A percentile compares a stretch with the other conserved stretches of the same genome.
Conservation (phyloP, 2,888 invertebrate genomes). For the Campoplex capitator region DNA sequence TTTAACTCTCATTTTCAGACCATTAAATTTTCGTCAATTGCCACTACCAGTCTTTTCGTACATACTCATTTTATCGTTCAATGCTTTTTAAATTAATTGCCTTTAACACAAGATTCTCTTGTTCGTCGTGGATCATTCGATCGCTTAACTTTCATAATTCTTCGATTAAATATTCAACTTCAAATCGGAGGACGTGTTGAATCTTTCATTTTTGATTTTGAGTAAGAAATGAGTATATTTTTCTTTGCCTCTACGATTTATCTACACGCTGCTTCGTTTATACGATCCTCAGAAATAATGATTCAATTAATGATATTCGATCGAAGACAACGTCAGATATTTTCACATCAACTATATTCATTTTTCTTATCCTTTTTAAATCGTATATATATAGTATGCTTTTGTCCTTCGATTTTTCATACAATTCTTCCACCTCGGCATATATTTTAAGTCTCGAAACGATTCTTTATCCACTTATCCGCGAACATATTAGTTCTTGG, state of each 20-base stretch:
- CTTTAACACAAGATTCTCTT: not conserved
- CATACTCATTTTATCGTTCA: conserved; percentile 46
- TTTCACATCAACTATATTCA: conserved; percentile 35
- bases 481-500: conserved; percentile 76
- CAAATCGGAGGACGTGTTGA: conserved; percentile 5
- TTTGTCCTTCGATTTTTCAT: not conserved
- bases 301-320: conserved; percentile 65
- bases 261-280: conserved; percentile 57
- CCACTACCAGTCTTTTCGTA: conserved; percentile 67
- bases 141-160: conserved; percentile 10
- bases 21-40: conserved; percentile 60
- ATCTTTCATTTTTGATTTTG: conserved; percentile 28
- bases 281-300: conserved; percentile 54
- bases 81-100: conserved; percentile 10
- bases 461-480: conserved; percentile 33
- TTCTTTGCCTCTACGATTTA: conserved; percentile 52
- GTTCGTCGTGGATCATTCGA: not conserved
- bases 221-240: conserved; percentile 62
- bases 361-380: not conserved
- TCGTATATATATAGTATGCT: not conserved
- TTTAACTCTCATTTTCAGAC: conserved; percentile 40
- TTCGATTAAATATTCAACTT: conserved; percentile 29
- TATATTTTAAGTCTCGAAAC: conserved; percentile 2
- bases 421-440: not conserved
- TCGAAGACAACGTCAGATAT: conserved; percentile 48